Conservation (phyloP, 2,113 vertebrate genomes). For the Brachionichthys hirsutus region DNA sequence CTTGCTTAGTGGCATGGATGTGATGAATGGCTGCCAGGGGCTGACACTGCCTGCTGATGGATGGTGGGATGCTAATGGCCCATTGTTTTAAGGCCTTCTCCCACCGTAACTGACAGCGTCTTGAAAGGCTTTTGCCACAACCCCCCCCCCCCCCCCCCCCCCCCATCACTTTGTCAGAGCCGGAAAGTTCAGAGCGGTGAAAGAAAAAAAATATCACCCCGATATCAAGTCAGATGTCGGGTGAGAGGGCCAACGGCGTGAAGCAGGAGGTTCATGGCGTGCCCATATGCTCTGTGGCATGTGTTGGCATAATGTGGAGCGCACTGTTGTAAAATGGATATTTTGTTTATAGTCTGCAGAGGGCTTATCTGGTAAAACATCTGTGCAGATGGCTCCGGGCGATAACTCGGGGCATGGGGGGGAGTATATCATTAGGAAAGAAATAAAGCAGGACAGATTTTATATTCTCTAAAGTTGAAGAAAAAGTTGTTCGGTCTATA, state of each 20-base stretch:
- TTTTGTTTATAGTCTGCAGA: constrained; percentile 43
- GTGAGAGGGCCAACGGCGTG: constrained; percentile 20
- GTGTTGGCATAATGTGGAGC: constrained; percentile 36
- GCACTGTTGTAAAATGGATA: constrained; percentile 35
- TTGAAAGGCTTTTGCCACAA: constrained; percentile 51
- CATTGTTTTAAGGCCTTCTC: constrained; percentile 67
- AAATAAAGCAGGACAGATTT: constrained; percentile 18
- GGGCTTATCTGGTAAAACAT: constrained; percentile 40
- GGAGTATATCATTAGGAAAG: constrained; percentile 1
- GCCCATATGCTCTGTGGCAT: constrained; percentile 41
- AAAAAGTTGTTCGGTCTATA: not conserved
- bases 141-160: too few relatives aligned
- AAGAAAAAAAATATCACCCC: constrained; percentile 24
- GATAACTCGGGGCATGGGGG: constrained; percentile 22
- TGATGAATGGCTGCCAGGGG: constrained; percentile 67
- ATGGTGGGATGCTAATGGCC: constrained; percentile 66
- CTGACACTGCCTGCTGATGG: constrained; percentile 54
- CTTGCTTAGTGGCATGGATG: constrained; percentile 32
- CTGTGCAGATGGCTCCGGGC: constrained; percentile 24
- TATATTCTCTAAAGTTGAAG: not conserved
- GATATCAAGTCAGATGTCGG: constrained; percentile 52
- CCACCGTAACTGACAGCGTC: constrained; percentile 56
- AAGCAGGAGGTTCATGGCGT: constrained; percentile 15
- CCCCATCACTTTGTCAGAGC: constrained; percentile 61
- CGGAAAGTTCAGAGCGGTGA: constrained; percentile 55